A percentile compares a stretch with the other conserved stretches of the same genome.
Evolutionary conservation across 2,888 invertebrate species (phyloP).

Genomic region (Drosophila pseudotalamancana): DNA sequence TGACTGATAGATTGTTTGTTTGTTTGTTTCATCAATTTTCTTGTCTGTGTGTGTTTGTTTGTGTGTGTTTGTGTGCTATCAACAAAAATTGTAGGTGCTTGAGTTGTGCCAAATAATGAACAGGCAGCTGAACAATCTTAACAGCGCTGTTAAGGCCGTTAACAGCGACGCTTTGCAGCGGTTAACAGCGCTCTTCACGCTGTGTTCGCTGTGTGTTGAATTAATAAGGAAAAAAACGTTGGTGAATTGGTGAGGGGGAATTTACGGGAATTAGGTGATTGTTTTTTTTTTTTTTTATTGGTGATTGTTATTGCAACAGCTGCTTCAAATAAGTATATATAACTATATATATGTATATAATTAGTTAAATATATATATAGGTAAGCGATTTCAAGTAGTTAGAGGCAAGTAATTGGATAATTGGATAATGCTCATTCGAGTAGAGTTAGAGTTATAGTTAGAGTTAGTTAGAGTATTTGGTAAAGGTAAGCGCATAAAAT

Average conservation of each 20-base stretch:
- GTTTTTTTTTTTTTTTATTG: constrained; percentile 7
- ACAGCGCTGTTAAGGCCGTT: constrained; percentile 8
- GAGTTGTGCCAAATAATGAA: constrained; percentile 40
- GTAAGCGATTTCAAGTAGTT: constrained; percentile 68
- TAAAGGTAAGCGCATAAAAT: constrained; percentile 57
- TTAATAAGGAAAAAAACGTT: constrained; percentile 16
- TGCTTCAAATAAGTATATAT: constrained; percentile 44
- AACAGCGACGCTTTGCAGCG: background rate
- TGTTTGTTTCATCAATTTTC: constrained; percentile 6
- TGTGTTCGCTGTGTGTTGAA: constrained; percentile 25
- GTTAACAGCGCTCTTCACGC: constrained; percentile 18
- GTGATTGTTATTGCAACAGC: constrained; percentile 40
- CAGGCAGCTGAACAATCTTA: constrained; percentile 21
- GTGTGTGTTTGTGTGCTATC: constrained; percentile 45
- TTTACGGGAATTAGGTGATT: background rate
- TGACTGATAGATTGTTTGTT: constrained; percentile 11
- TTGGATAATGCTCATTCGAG: constrained; percentile 73
- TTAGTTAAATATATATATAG: constrained; percentile 50
- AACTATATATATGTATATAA: constrained; percentile 35
- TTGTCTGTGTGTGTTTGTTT: constrained; percentile 10
- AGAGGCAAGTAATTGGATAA: constrained; percentile 60
- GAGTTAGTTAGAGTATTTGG: constrained; percentile 36
- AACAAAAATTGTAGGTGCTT: constrained; percentile 43
- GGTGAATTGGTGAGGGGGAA: background rate
- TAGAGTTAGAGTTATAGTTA: constrained; percentile 17